Evolutionary conservation across 2,113 vertebrate genomes (phyloP).

Genomic region (Gallinago jamesoni): DNA sequence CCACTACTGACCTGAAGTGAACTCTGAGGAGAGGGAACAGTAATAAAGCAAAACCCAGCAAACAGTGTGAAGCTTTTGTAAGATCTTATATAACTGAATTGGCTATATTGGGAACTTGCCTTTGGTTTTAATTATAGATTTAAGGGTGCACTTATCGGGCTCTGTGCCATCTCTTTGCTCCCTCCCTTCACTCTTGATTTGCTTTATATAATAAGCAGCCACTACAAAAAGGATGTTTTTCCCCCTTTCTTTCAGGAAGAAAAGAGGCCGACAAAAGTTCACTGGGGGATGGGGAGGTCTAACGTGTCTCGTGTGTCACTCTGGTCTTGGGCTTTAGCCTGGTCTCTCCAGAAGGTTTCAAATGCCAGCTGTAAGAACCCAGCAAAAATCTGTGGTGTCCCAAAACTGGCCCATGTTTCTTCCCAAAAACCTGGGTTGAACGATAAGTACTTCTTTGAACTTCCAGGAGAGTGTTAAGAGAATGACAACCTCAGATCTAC

Average conservation of each 20-base stretch:
- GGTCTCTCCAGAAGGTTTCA: background rate
- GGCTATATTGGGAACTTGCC: conserved; percentile 60
- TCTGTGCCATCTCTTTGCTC: conserved; percentile 51
- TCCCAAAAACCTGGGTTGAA: background rate
- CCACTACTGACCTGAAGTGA: conserved; percentile 60
- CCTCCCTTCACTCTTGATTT: conserved; percentile 39
- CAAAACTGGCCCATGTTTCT: background rate
- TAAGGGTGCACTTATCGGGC: conserved; percentile 43
- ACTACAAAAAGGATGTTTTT: conserved; percentile 43
- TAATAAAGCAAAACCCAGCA: conserved; percentile 56
- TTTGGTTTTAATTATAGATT: conserved; percentile 65
- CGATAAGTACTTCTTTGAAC: background rate
- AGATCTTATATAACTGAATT: conserved; percentile 56
- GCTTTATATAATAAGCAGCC: conserved; percentile 45
- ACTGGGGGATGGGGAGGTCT: conserved; percentile 19
- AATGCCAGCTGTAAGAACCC: background rate
- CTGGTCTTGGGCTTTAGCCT: conserved; percentile 4
- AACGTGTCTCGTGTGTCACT: background rate
- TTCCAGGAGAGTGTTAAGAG: background rate
- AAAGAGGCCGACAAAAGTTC: conserved; percentile 35
- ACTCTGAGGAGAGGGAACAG: conserved; percentile 15
- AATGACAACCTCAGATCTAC: background rate
- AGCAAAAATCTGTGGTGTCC: background rate
- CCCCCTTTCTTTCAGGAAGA: conserved; percentile 1
- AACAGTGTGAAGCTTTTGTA: conserved; percentile 44